A percentile compares a stretch with the other conserved stretches of the same genome.
Evolutionary conservation across 2,797 vertebrate species (phyloP).

Genomic region (Alectoris magna): DNA sequence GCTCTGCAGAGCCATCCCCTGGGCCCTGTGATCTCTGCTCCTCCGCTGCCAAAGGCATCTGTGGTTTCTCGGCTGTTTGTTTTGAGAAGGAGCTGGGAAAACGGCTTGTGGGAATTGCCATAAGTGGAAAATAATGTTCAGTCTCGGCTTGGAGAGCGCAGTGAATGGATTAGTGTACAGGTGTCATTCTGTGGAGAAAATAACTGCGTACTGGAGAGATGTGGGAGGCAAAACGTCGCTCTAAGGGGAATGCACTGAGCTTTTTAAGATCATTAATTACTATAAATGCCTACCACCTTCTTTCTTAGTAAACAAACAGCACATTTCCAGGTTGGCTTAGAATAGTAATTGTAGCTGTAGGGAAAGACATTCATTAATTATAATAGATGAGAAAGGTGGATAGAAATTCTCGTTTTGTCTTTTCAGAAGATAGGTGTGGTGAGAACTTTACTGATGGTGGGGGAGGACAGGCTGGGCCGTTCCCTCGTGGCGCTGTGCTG

Average conservation of each 20-base stretch:
- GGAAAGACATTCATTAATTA: background rate
- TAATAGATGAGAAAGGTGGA: background rate
- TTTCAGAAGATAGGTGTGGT: background rate
- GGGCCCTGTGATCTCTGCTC: background rate
- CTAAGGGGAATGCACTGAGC: background rate
- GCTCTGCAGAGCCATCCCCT: slow-evolving; percentile 14
- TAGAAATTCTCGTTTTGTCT: background rate
- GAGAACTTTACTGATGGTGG: background rate
- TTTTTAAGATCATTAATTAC: background rate
- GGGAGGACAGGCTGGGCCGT: background rate
- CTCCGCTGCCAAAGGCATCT: background rate
- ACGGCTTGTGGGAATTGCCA: background rate
- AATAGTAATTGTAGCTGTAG: background rate
- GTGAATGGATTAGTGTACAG: background rate
- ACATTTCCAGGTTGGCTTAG: background rate
- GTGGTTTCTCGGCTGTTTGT: rapidly evolving
- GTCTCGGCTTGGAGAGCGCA: background rate
- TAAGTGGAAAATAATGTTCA: background rate
- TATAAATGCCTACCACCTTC: background rate
- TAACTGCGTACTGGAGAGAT: background rate
- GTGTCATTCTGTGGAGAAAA: background rate
- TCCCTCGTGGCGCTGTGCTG: background rate
- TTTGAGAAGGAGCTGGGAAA: background rate
- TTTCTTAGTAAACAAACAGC: background rate
- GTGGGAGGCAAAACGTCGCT: background rate